Percentiles rank a stretch among this genome's conserved stretches.
Evolutionary conservation across 2,113 vertebrate species (phyloP).

Genomic region (Smithornis capensis): DNA sequence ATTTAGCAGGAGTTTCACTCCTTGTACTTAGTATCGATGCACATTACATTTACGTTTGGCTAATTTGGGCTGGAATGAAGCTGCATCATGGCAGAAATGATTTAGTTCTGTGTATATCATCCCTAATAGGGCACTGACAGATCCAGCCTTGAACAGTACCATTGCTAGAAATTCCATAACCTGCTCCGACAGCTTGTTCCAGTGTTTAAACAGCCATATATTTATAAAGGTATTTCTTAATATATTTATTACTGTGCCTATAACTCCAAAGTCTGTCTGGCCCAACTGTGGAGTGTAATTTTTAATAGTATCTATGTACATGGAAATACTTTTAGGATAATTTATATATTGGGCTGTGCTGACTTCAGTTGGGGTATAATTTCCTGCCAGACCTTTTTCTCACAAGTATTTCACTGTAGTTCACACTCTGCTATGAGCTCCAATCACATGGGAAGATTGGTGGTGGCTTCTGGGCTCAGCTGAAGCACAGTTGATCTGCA

Average conservation of each 20-base stretch:
- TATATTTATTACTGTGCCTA: not conserved
- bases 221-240: slow-evolving; percentile 5
- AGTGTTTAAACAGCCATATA: not conserved
- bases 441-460: not conserved
- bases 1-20: not conserved
- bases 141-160: not conserved
- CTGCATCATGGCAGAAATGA: slow-evolving; percentile 18
- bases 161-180: not conserved
- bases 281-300: not conserved
- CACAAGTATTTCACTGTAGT: not conserved
- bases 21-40: not conserved
- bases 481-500: not conserved
- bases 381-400: not conserved
- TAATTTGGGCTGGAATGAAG: slow-evolving; percentile 24
- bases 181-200: not conserved
- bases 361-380: not conserved
- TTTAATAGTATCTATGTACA: not conserved
- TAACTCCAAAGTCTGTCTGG: not conserved
- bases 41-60: slow-evolving; percentile 6
- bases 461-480: not conserved
- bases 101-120: slow-evolving; percentile 13
- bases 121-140: slow-evolving; percentile 21
- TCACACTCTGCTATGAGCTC: not conserved
- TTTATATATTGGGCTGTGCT: not conserved
- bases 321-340: not conserved